Conservation (phyloP, 1,140 invertebrate species). For the Drosophila rufa region DNA sequence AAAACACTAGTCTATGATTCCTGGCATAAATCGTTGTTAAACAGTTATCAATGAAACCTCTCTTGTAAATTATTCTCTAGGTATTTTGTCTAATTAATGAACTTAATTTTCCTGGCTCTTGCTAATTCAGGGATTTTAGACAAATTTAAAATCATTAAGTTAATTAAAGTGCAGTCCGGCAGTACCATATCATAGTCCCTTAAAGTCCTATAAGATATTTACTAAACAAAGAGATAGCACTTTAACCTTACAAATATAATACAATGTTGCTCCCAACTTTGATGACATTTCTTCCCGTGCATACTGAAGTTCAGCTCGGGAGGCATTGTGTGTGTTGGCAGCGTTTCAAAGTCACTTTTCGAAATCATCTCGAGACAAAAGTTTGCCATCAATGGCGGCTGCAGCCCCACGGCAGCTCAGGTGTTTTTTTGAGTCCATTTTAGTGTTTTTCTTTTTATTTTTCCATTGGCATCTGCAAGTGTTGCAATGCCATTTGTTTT, state of each 20-base stretch:
- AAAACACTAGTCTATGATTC: not conserved
- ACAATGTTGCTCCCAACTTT: not conserved
- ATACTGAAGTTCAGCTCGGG: constrained; percentile 47
- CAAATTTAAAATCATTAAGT: too few species aligned
- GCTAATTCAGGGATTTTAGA: too few species aligned
- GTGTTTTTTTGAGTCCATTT: constrained; percentile 49
- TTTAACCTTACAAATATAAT: too few species aligned
- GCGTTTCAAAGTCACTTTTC: constrained; percentile 45
- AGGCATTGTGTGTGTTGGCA: constrained; percentile 36
- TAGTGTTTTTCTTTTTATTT: constrained; percentile 29
- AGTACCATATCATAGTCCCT: too few species aligned
- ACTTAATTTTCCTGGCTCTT: too few species aligned
- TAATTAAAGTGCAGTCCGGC: too few species aligned
- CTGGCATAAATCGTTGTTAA: not conserved
- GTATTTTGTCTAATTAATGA: too few species aligned
- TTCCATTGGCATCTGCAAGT: constrained; percentile 57
- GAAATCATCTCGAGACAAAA: constrained; percentile 66
- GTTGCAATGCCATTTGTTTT: constrained; percentile 70
- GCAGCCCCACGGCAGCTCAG: constrained; percentile 37
- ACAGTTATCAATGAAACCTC: not conserved
- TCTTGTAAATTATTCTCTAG: too few species aligned
- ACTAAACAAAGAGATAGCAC: not conserved
- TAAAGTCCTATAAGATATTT: not conserved
- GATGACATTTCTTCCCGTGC: constrained; percentile 17
- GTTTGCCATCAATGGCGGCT: constrained; percentile 54